A percentile compares a stretch with the other conserved stretches of the same genome.
Evolutionary conservation across 2,113 vertebrate genomes (phyloP).

Genomic region (Megalops atlanticus): DNA sequence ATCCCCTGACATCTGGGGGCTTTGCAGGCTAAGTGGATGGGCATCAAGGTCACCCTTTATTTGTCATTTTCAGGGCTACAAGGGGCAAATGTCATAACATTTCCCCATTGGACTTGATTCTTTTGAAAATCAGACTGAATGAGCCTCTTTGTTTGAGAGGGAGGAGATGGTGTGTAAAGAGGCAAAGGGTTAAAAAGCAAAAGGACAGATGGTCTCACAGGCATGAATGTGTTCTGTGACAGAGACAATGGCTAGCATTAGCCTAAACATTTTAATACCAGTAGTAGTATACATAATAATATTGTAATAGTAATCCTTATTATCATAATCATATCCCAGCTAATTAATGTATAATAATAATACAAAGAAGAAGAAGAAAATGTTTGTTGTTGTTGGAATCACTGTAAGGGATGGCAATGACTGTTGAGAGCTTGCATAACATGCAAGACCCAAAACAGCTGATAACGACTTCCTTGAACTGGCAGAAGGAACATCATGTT

Average conservation of each 20-base stretch:
- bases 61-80: conserved; percentile 29
- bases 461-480: too few species aligned
- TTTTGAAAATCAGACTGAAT: conserved; percentile 8
- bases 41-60: conserved; percentile 34
- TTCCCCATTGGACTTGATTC: neutral
- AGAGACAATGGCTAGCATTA: too few species aligned
- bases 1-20: conserved; percentile 35
- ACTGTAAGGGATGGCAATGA: too few species aligned
- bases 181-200: neutral
- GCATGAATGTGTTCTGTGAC: neutral
- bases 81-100: conserved; percentile 36
- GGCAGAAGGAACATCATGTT: too few species aligned
- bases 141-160: conserved; percentile 11
- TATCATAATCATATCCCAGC: too few species aligned
- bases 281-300: neutral
- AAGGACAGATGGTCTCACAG: conserved; percentile 7
- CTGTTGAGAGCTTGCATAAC: conserved; percentile 26
- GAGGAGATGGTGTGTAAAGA: conserved; percentile 20
- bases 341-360: too few species aligned
- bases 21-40: conserved; percentile 31
- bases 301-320: neutral
- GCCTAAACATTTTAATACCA: neutral
- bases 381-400: too few species aligned
- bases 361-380: neutral
- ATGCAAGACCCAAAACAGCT: neutral